Conservation (phyloP, 2,888 invertebrate species). For the Strigamia transsilvanica region DNA sequence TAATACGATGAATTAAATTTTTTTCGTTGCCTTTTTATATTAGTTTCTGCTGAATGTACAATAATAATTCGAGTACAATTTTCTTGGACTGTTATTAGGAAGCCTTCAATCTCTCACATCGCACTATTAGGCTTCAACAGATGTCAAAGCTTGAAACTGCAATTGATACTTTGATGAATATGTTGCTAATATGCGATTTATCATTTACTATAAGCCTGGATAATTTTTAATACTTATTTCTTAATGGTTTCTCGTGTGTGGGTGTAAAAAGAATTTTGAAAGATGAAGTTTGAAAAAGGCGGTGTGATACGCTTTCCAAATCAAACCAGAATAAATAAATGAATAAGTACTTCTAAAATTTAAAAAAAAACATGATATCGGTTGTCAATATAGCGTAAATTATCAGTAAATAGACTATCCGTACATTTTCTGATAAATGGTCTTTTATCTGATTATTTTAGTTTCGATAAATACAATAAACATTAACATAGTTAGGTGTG, state of each 20-base stretch:
- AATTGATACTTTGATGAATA: conserved; percentile 38
- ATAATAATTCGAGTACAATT: conserved; percentile 28
- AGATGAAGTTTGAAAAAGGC: not conserved
- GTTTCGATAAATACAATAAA: no score
- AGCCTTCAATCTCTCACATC: conserved; percentile 41
- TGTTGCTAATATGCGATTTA: conserved; percentile 10
- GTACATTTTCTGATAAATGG: no score
- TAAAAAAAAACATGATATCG: not conserved
- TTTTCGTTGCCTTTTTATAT: conserved; percentile 17
- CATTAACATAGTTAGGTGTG: no score
- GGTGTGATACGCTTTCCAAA: not conserved
- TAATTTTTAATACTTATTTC: not conserved
- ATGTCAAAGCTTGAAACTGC: conserved; percentile 25
- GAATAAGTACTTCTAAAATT: not conserved
- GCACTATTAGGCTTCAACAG: conserved; percentile 22
- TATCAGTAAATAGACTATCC: no score
- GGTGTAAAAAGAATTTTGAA: not conserved
- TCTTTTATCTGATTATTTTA: no score
- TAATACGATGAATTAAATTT: conserved; percentile 31
- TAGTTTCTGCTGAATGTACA: conserved; percentile 26
- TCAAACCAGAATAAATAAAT: not conserved
- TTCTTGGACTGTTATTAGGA: conserved; percentile 41
- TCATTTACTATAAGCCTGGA: not conserved
- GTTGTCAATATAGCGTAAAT: no score
- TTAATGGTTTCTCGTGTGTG: not conserved